Evolutionary conservation across 2,888 invertebrate genomes (phyloP), one percentile per base, ranked within the genome.

Genomic region (Stenodera caucasica): DNA sequence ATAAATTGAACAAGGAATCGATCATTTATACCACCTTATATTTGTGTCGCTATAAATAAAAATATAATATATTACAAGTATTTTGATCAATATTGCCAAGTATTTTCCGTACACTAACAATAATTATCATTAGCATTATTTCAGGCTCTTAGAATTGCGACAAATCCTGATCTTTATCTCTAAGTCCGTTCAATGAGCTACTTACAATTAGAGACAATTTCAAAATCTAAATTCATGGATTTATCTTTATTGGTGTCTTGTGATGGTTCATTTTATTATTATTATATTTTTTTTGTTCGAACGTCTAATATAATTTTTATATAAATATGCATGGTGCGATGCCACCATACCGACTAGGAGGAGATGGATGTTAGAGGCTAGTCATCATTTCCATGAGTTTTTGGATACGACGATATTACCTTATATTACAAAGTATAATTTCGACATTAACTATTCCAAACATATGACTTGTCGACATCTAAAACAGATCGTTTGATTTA

Each of bases 361-460:
- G 49, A 61, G 56, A 57, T 59, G 60, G 54, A 63, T 61, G 63
- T 62, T 45, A 45, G 40, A 30, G 54, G 55, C 29, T 53, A 57
- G 54, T 58, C 49, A 29, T 59, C 62, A 55, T 57, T 51, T 57
- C 62, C 50, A 49, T 54, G 63, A 45, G 21, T 63, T 63, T 63
- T 63, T 63, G 59, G 53, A 65, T 64, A 45, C 61, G 53, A 26
- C 64, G 64, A 69, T 69, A 72, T 73, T 71, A 72, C 70, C 72
- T 67, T 69, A 72, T 69, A 73, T 74, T 74, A 73, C 66, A 73
- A 74, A 74, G 74, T 73, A 73, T 74, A 74, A 74, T 74, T 73
- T 66, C 65, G 60, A 65, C 70, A 69, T 73, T 72, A 72, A 68
- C 69, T 67, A 74, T 73, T 72, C 72, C 63, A 63, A 63, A 67